Evolutionary conservation across 2,113 vertebrate genomes (phyloP), one percentile per base, ranked within the genome.

Genomic region (Zapus hudsonius): DNA sequence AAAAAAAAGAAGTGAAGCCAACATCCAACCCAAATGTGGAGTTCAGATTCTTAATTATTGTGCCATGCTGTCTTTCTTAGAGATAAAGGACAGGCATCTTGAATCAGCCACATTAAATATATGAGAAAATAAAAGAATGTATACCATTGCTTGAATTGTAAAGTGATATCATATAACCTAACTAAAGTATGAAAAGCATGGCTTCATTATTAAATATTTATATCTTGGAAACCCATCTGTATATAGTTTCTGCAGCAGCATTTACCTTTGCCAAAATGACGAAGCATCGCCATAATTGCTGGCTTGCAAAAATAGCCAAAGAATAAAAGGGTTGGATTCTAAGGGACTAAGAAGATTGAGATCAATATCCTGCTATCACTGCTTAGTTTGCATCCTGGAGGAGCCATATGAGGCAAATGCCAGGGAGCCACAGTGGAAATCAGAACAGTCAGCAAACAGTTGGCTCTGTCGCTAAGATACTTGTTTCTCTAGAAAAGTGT

Each of bases 401-500:
- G 55, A 92, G 42, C 52, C 84, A 92, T 17, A 33, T 72, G 38
- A 96, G 84, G 92, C 91, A 52, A 87, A 93, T 94, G 87, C 72
- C 80, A 91, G 44, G 59, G 59, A 66, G 44, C 63, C 31, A 73
- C 75, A 72, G 10, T 57, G 25, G 75, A 87, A 59, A 94, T 95
- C 82, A 84, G 73, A 74, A 16, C 57, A 89, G 75, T 94, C 31
- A 59, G 85, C 81, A 80, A 88, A 84, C 27, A 69, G 59, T 1
- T 76, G 61, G 80, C 90, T 79, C 87, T 42, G 82, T 88, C 92
- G 96, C 92, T 93, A 81, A 66, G 40, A 70, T 61, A 52, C 81
- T 91, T 86, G 95, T 92, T 42, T 94, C 33, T 94, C 87, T 85
- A 76, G 78, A 91, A 91, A 97, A 96, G 38, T 38, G 1, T 72